A percentile compares a stretch with the other conserved stretches of the same genome.
Evolutionary conservation across 2,797 vertebrate species (phyloP).

Genomic region (Antrozous pallidus): DNA sequence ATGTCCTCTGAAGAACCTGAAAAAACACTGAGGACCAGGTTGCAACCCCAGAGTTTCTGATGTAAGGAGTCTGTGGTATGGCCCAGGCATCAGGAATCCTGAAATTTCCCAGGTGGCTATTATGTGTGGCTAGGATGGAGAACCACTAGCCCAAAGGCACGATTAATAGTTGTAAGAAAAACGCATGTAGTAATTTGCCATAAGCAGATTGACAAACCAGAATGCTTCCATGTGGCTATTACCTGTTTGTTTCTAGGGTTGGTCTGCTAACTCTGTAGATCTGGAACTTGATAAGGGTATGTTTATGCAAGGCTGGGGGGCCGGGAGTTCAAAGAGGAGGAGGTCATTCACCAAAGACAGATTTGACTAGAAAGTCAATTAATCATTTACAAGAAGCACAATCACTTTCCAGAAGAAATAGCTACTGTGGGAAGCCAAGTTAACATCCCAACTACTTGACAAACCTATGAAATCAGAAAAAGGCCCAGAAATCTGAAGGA

Average conservation of each 20-base stretch:
- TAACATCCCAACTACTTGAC: neutral
- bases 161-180: neutral
- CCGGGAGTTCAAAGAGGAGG: neutral
- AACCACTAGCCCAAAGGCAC: neutral
- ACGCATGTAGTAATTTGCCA: neutral
- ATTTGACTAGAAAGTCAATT: neutral
- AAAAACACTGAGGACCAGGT: neutral
- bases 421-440: neutral
- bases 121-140: neutral
- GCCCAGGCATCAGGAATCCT: neutral
- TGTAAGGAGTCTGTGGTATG: neutral
- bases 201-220: neutral
- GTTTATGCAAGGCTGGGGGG: neutral
- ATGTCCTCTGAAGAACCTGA: neutral
- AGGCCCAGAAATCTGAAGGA: neutral
- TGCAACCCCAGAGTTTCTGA: neutral
- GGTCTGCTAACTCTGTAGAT: neutral
- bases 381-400: neutral
- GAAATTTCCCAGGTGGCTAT: neutral
- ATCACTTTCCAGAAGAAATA: neutral
- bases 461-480: neutral
- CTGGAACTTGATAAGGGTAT: neutral
- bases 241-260: neutral
- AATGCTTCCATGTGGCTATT: neutral
- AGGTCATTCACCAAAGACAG: neutral